Percentiles rank a stretch among this genome's conserved stretches.
phyloP scores from a whole-genome alignment of 2,113 vertebrate species.

The Lepus europaeus region DNA sequence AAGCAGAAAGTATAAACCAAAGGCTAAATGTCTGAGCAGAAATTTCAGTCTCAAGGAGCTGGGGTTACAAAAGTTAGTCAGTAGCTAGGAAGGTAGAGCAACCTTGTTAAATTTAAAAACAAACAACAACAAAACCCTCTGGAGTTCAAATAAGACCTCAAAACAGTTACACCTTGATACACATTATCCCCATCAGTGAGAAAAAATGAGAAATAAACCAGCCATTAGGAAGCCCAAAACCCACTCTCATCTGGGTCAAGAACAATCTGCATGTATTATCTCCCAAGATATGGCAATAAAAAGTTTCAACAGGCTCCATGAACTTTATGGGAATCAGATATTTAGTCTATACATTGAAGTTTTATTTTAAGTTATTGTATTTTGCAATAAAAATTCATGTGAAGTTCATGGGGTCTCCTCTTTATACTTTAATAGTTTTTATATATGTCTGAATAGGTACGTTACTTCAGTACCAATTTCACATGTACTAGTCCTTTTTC shows the following conservation, averaged over 20 bases:
- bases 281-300: background rate
- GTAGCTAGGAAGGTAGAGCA: background rate
- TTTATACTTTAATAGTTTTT: slow-evolving; percentile 34
- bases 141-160: background rate
- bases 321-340: background rate
- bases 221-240: background rate
- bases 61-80: background rate
- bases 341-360: background rate
- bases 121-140: background rate
- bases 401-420: background rate
- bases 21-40: background rate
- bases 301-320: background rate
- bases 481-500: background rate
- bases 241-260: background rate
- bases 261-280: background rate
- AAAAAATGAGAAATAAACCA: background rate
- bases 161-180: background rate
- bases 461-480: background rate
- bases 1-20: background rate
- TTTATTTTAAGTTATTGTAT: background rate
- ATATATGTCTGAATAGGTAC: background rate
- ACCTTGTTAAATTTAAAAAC: background rate
- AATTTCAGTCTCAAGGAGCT: background rate
- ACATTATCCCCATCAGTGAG: background rate
- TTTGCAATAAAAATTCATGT: background rate